Base-by-base conservation (phyloP, 2,797 vertebrate genomes). In the Gymnoscopelus microlampas region DNA sequence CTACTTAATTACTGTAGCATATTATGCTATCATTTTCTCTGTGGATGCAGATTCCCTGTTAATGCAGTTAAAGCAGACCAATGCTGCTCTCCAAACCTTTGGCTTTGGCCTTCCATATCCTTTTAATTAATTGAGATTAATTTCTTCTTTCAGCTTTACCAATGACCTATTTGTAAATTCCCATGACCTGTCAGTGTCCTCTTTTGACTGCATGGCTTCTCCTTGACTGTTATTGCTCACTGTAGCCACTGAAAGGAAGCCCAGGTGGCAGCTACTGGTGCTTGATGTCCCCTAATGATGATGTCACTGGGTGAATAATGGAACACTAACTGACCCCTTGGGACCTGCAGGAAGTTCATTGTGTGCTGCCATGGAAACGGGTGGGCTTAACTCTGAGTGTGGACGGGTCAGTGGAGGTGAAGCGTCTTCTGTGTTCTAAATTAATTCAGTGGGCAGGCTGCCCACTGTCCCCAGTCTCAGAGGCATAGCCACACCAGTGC, bases 341-440 rank as follows among this genome's bases (percentile, higher is more conserved):
- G 50, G 54, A 74, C 35, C 53, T 44, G 53, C 58, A 51, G 47
- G 54, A 74, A 71, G 39, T 67, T 71, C 66, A 71, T 12, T 71
- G 35, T 66, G 70, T 19, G 72, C 79, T 83, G 66, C 71, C 60
- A 79, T 84, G 84, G 77, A 76, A 87, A 81, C 77, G 74, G 73
- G 65, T 44, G n/a, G 50, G 68, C 56, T 56, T 69, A 19, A 29
- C 48, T 63, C 60, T 74, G 55, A 9, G 35, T 47, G 13, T 39
- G 35, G 10, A 55, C 15, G 24, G 62, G 53, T 75, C 64, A 61
- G 32, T 63, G 23, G 48, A 56, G 71, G 61, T 51, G 66, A 70
- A 12, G 62, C 49, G 15, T 74, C 48, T 51, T 73, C 0, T 53
- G 56, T 48, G 48, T 69, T 76, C 66, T 73, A 73, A 72, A 80